Percentiles rank a stretch among this genome's conserved stretches.
Conservation (phyloP, 1,140 invertebrate species). For the Chrysopa pallens region DNA sequence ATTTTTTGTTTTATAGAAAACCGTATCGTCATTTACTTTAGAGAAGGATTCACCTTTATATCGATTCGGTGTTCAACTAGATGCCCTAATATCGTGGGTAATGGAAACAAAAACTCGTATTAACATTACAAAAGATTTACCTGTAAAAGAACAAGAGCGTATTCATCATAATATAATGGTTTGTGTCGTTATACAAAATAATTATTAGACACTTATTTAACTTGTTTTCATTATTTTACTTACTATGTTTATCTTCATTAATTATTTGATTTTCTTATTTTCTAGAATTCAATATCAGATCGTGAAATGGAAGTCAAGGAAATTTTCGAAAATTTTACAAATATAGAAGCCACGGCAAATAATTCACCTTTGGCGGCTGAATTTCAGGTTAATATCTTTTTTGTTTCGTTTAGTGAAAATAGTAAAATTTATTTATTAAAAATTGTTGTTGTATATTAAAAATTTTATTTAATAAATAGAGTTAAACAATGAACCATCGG, state of each 20-base stretch:
- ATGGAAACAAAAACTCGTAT: constrained; percentile 28
- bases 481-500: too few relatives aligned
- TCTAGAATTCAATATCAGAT: constrained; percentile 26
- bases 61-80: constrained; percentile 13
- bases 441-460: too few relatives aligned
- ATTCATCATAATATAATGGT: constrained; percentile 37
- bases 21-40: not conserved
- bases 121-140: constrained; percentile 24
- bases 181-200: not conserved
- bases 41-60: not conserved
- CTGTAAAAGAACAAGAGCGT: constrained; percentile 26
- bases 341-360: constrained; percentile 29
- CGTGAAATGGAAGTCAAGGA: constrained; percentile 36
- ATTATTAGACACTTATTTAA: not conserved
- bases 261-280: constrained; percentile 7
- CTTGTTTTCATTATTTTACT: not conserved
- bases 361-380: constrained; percentile 26
- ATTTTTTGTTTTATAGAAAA: too few relatives aligned
- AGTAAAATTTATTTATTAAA: constrained; percentile 5
- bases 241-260: not conserved
- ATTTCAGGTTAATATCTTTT: constrained; percentile 20
- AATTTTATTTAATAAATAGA: too few relatives aligned
- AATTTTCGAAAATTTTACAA: constrained; percentile 36
- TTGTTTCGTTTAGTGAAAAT: too few relatives aligned
- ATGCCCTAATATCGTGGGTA: constrained; percentile 28